A percentile compares a stretch with the other conserved stretches of the same genome.
Evolutionary conservation across 1,140 invertebrate species (phyloP).

Genomic region (Lethocerus indicus): DNA sequence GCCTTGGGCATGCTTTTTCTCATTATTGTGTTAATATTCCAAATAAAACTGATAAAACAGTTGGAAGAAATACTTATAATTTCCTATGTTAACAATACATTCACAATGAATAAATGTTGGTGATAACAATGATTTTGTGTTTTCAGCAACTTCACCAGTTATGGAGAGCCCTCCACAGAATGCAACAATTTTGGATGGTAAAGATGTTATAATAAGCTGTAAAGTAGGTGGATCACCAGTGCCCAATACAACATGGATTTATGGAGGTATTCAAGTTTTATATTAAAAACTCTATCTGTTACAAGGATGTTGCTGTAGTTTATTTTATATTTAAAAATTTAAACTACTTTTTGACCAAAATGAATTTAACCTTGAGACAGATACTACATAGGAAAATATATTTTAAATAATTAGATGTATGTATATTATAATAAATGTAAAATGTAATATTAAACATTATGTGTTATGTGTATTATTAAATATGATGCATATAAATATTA

Average conservation of each 20-base stretch:
- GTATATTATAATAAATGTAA: too few species aligned
- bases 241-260: slow-evolving; percentile 83
- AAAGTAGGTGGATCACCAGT: slow-evolving; percentile 72
- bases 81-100: too few species aligned
- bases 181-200: slow-evolving; percentile 76
- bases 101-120: too few species aligned
- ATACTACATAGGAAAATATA: too few species aligned
- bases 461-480: not conserved
- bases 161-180: slow-evolving; percentile 69
- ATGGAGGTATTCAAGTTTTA: slow-evolving; percentile 50
- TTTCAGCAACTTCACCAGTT: slow-evolving; percentile 61
- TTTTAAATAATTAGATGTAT: too few species aligned
- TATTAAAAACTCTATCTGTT: not conserved
- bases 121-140: too few species aligned
- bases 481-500: not conserved
- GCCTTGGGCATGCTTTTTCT: too few species aligned
- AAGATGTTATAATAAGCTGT: slow-evolving; percentile 75
- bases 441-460: not conserved
- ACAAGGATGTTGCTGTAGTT: not conserved
- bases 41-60: too few species aligned
- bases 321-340: not conserved
- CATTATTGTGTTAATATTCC: too few species aligned
- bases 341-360: too few species aligned
- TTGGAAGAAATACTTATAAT: too few species aligned
- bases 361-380: too few species aligned